Conservation (phyloP, 2,888 invertebrate species). For the Rhorus exstirpatorius region DNA sequence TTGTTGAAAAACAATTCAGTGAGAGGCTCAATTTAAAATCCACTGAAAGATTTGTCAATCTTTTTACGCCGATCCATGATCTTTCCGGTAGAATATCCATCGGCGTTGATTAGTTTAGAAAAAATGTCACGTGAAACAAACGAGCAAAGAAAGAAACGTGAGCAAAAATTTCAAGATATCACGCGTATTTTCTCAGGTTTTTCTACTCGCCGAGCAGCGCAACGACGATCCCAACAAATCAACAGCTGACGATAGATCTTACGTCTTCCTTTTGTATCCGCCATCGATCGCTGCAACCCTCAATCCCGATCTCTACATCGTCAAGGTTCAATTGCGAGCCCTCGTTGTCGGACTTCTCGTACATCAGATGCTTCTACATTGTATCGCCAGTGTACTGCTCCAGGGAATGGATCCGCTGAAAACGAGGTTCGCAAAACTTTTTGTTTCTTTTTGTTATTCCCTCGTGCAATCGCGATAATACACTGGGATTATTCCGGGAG, state of each 20-base stretch:
- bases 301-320: constrained; percentile 92
- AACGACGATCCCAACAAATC: constrained; percentile 79
- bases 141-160: background rate
- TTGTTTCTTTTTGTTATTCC: too few species aligned
- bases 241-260: constrained; percentile 93
- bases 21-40: too few species aligned
- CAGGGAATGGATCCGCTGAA: constrained; percentile 90
- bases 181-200: constrained; percentile 86
- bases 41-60: background rate
- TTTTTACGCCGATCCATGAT: background rate
- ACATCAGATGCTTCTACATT: constrained; percentile 96
- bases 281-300: constrained; percentile 90
- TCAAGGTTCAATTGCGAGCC: constrained; percentile 95
- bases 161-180: constrained; percentile 18
- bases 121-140: constrained; percentile 12
- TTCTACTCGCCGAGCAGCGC: constrained; percentile 88
- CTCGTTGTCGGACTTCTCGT: constrained; percentile 95
- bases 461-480: too few species aligned
- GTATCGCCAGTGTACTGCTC: constrained; percentile 94
- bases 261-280: constrained; percentile 95
- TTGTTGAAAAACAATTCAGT: constrained; percentile 1
- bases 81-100: constrained; percentile 21
- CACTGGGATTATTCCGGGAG: too few species aligned
- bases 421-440: constrained; percentile 86
- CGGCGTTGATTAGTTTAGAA: constrained; percentile 40